A percentile compares a stretch with the other conserved stretches of the same genome.
phyloP scores from a whole-genome alignment of 2,888 invertebrate species.

The Bugulina stolonifera region DNA sequence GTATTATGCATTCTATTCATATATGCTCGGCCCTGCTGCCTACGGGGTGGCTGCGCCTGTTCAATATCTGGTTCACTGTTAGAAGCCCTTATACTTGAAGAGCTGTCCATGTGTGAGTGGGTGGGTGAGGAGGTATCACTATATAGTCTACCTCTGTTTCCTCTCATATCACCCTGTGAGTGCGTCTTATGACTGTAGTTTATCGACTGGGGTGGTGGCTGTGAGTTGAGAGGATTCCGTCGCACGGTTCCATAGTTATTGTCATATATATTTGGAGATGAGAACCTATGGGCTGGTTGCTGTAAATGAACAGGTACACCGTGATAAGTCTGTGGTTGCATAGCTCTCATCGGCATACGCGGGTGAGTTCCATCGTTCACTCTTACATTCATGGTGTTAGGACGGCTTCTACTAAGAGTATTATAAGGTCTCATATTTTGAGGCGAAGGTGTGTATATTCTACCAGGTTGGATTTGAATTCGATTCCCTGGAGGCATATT shows the following conservation, averaged over 20 bases:
- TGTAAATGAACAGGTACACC: not conserved
- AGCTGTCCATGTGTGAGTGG: not conserved
- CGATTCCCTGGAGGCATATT: not conserved
- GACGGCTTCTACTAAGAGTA: not conserved
- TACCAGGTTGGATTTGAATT: not conserved
- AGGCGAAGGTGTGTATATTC: conserved; percentile 13
- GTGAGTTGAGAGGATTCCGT: not conserved
- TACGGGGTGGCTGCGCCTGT: not conserved
- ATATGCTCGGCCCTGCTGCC: not conserved
- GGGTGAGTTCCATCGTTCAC: conserved; percentile 22
- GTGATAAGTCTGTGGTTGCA: conserved; percentile 16
- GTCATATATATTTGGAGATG: not conserved
- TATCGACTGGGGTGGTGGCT: not conserved
- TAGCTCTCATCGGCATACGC: conserved; percentile 13
- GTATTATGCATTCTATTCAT: not conserved
- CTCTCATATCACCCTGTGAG: conserved; percentile 8
- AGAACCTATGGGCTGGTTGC: not conserved
- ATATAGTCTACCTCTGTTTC: conserved; percentile 6
- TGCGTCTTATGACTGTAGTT: not conserved
- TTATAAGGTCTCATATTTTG: not conserved
- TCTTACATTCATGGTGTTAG: not conserved
- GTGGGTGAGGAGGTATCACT: conserved; percentile 4
- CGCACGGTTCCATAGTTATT: not conserved
- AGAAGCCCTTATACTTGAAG: not conserved
- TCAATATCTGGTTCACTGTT: conserved; percentile 23